Conservation (phyloP, 2,888 invertebrate species). For the Meteorus cinctellus region DNA sequence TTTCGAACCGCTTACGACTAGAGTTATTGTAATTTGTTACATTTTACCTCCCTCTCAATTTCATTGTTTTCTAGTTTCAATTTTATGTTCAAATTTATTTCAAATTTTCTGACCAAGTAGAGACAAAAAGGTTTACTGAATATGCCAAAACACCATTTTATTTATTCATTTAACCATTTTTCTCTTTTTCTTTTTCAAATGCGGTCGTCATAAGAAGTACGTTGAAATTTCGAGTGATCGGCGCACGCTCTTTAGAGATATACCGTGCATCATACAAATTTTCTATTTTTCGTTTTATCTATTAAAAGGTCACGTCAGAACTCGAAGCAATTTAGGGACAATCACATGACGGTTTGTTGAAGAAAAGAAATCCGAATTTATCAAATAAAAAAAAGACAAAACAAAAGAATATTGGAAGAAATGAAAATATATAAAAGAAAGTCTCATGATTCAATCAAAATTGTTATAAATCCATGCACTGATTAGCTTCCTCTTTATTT, state of each 20-base stretch:
- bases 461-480: not conserved
- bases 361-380: slow-evolving; percentile 12
- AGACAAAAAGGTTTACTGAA: slow-evolving; percentile 27
- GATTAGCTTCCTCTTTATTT: not conserved
- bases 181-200: slow-evolving; percentile 36
- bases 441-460: not conserved
- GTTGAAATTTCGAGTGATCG: slow-evolving; percentile 52
- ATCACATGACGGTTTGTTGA: slow-evolving; percentile 32
- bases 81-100: slow-evolving; percentile 10
- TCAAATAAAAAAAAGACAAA: not conserved
- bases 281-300: slow-evolving; percentile 50
- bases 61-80: not conserved
- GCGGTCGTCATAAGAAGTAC: slow-evolving; percentile 47
- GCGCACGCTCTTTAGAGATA: slow-evolving; percentile 51
- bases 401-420: slow-evolving; percentile 1
- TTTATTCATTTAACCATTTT: slow-evolving; percentile 23
- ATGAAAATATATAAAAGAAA: not conserved
- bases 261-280: slow-evolving; percentile 54
- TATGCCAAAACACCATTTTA: slow-evolving; percentile 38
- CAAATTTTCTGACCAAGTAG: not conserved
- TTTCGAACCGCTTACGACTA: slow-evolving; percentile 67
- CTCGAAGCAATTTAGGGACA: slow-evolving; percentile 51
- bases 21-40: slow-evolving; percentile 60
- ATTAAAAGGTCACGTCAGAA: slow-evolving; percentile 52
- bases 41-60: slow-evolving; percentile 12